Evolutionary conservation across 2,888 invertebrate genomes (phyloP), one percentile per base, ranked within the genome.

Genomic region (Athalia rosae): DNA sequence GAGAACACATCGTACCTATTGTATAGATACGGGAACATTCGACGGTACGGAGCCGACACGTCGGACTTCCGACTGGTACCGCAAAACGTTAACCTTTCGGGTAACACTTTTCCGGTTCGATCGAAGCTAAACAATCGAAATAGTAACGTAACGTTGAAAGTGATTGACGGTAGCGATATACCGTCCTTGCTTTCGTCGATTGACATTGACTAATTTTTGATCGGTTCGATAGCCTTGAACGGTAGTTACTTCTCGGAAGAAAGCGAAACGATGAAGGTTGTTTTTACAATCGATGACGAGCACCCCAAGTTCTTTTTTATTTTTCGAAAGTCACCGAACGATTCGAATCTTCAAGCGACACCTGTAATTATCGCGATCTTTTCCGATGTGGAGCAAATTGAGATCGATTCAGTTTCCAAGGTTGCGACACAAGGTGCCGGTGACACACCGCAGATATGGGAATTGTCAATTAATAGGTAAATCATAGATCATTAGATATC

Each of bases 401-500:
- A 58, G 28, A 5, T 45, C 45, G 6, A 63, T 63, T 63, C 45
- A 63, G 11, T 13, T 28, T 11, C 50, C 28, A 28, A 53, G 50
- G 41, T 53, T 53, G 11, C 6, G 11, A 8, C 11, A 67, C 6
- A 67, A 67, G 67, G 67, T 48, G 7, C n/a, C 11, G 50, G 53
- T 67, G 67, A 50, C 67, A 67, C 28, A 53, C 28, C 48, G 53
- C 15, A 66, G 66, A n/a, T 47, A 66, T 7, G 4, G 41, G 15
- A 67, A 53, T 67, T 53, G 9, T 67, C 15, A 48, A 50, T 11
- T 13, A 50, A 67, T 7, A 61, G 13, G 61, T 53, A 53, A 53
- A 53, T 53, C n/a, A n/a, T 71, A 41, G 56, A 71, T 71, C 71
- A 15, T 71, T 71, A 71, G 71, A 53, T 9, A 28, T 28, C 28